Evolutionary conservation across 2,113 vertebrate genomes (phyloP).

Genomic region (Cryptotis parvus): DNA sequence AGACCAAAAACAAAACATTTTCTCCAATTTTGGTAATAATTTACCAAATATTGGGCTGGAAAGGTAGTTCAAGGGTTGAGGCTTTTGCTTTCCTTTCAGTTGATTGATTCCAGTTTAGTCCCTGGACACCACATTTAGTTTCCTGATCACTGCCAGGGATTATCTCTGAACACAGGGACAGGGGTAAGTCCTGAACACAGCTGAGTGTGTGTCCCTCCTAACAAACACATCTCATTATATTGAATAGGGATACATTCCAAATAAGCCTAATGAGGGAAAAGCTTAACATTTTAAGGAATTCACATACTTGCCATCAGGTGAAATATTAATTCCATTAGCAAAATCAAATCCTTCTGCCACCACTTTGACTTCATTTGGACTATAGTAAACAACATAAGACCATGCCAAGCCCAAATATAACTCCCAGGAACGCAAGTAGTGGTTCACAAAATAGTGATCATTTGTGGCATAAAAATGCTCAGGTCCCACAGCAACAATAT

Average conservation of each 20-base stretch:
- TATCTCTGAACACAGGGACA: no score
- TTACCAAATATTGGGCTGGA: no score
- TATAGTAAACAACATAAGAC: constrained; percentile 94
- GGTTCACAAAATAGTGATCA: constrained; percentile 91
- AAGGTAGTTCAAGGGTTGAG: no score
- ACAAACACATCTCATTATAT: not conserved
- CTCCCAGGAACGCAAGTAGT: constrained; percentile 85
- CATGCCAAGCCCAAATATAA: constrained; percentile 87
- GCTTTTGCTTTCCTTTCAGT: no score
- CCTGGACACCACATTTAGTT: no score
- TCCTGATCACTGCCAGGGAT: no score
- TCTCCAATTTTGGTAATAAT: no score
- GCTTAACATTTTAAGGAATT: not conserved
- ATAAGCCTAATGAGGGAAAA: not conserved
- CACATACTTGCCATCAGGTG: constrained; percentile 92
- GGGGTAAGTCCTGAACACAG: no score
- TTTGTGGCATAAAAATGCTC: constrained; percentile 96
- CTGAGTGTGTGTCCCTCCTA: no score
- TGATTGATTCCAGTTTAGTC: no score
- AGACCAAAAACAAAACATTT: no score
- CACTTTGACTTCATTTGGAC: constrained; percentile 90
- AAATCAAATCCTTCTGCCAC: constrained; percentile 90
- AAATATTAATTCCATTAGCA: constrained; percentile 95
- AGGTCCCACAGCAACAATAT: constrained; percentile 91
- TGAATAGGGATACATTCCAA: not conserved